Base-by-base conservation (phyloP, 2,888 invertebrate species). In the Brenthis ino region DNA sequence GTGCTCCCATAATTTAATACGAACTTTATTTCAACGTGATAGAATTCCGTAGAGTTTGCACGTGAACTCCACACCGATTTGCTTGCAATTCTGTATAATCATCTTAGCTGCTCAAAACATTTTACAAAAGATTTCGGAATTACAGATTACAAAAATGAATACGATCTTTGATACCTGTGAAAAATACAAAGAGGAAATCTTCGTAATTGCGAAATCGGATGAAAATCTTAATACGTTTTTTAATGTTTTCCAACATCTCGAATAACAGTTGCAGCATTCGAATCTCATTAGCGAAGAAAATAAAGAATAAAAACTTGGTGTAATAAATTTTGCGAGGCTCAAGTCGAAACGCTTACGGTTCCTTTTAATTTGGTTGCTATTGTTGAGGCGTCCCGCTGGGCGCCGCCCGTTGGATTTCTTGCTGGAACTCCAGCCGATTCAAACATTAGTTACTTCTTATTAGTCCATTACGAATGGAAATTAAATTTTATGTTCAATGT, bases 311-410 rank as follows among this genome's bases (percentile, higher is more conserved):
- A 90, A 88, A 79, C 84, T 85, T 77, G 75, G 83, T 88, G 84
- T 88, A 93, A 92, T 92, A 93, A 93, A 92, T 93, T 92, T 89
- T 88, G 91, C 91, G 86, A 87, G 87, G 86, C 88, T 86, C 88
- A 89, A 90, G 88, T 89, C 86, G 85, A 89, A 91, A 89, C 89
- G 85, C 90, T 92, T 91, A 89, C 90, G 89, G 89, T 90, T 89
- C 83, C 89, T 89, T 93, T 92, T 92, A 93, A 93, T 93, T 92
- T 91, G 91, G 91, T 88, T 88, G 88, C 87, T 84, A 91, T 92
- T 92, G 92, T 92, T 85, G 85, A 82, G 87, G 85, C 87, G 82
- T 87, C 91, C 91, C 89, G 90, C 89, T 84, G 92, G 78, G 91
- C 82, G 81, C 84, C 84, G 84, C 82, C 85, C 85, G 85, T 82